Conservation (phyloP, 1,140 invertebrate species). For the Drosophila azteca region DNA sequence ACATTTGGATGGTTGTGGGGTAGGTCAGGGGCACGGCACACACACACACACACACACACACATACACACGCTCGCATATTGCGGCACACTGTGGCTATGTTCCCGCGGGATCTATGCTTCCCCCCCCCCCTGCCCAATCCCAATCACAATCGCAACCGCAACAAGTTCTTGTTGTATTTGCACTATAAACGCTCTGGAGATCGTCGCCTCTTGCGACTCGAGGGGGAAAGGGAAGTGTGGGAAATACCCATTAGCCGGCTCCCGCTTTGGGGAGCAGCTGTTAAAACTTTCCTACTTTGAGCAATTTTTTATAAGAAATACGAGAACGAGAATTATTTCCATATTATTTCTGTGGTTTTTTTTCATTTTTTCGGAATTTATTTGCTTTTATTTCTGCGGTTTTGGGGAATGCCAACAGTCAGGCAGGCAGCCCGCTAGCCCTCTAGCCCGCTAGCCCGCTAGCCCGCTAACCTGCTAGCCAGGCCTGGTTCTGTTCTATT, state of each 20-base stretch:
- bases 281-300: conserved; percentile 36
- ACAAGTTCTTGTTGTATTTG: conserved; percentile 19
- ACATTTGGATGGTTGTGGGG: conserved; percentile 30
- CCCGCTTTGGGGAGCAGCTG: conserved; percentile 34
- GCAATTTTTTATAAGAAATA: conserved; percentile 10
- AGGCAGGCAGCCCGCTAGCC: too few relatives aligned
- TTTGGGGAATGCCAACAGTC: conserved; percentile 23
- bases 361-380: not conserved
- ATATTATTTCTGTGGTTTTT: too few relatives aligned
- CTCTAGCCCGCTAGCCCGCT: too few relatives aligned
- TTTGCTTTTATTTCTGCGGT: conserved; percentile 2
- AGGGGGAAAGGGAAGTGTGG: conserved; percentile 29
- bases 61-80: not conserved
- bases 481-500: conserved; percentile 18
- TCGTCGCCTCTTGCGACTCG: not conserved
- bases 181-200: conserved; percentile 4
- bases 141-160: not conserved
- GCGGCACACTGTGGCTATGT: not conserved
- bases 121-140: not conserved
- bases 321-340: not conserved
- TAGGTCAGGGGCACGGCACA: conserved; percentile 51
- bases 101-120: conserved; percentile 20
- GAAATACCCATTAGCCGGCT: conserved; percentile 40
- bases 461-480: too few relatives aligned
- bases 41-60: not conserved